These are phyloP conservation scores for Sorex araneus DNA, from an alignment of 2,113 vertebrate genomes.

Conservation along the genomic window DNA sequence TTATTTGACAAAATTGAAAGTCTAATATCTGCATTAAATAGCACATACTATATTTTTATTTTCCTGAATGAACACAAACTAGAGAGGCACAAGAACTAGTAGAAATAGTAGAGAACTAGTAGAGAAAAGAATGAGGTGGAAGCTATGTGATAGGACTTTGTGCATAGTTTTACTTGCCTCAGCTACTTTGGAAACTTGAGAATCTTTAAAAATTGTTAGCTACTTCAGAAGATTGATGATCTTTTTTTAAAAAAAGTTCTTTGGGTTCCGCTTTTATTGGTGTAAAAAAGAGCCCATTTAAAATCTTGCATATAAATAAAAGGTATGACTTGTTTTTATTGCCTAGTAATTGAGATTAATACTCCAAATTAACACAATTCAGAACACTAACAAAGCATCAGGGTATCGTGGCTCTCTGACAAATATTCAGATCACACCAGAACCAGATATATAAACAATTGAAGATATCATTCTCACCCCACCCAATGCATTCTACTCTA, in stretches of 20 bases:
- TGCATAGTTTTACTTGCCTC: background rate
- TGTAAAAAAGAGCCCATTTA: slow-evolving; percentile 47
- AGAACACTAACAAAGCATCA: slow-evolving; percentile 31
- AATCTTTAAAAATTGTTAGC: slow-evolving; percentile 17
- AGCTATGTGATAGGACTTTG: background rate
- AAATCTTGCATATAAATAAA: slow-evolving; percentile 43
- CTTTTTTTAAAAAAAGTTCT: background rate
- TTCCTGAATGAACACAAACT: slow-evolving; percentile 15
- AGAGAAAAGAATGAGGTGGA: background rate
- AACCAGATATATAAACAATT: slow-evolving; percentile 66
- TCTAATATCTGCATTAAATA: slow-evolving; percentile 51
- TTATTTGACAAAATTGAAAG: slow-evolving; percentile 53
- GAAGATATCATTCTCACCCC: slow-evolving; percentile 56
- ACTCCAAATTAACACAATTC: slow-evolving; percentile 58
- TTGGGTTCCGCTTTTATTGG: slow-evolving; percentile 8
- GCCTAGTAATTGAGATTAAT: slow-evolving; percentile 21
- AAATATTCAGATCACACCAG: slow-evolving; percentile 24
- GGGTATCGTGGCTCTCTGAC: background rate
- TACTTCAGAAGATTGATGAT: no score
- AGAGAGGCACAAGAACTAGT: slow-evolving; percentile 43
- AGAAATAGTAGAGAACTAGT: slow-evolving; percentile 30
- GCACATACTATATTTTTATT: slow-evolving; percentile 60
- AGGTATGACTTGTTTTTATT: slow-evolving; percentile 38
- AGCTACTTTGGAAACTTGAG: background rate
- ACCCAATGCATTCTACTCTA: slow-evolving; percentile 45